These are phyloP conservation scores for Physella acuta DNA, from an alignment of 1,140 invertebrate species.

Conservation along the genomic window DNA sequence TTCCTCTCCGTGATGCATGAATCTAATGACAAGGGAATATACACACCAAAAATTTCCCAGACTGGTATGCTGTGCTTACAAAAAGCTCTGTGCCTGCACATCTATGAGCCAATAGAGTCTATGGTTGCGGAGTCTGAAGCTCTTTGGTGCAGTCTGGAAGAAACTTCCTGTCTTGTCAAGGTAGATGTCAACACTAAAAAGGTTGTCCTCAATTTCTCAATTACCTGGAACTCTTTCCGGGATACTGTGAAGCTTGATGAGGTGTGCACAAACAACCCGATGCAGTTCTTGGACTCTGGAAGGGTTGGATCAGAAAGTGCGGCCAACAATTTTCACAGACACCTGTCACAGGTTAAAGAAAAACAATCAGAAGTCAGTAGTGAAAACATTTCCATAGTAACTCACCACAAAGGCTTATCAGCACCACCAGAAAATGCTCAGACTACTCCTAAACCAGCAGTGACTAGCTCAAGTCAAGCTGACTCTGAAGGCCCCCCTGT, in stretches of 20 bases:
- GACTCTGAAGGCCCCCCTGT: too few relatives aligned
- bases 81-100: background rate
- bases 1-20: background rate
- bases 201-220: background rate
- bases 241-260: slow-evolving; percentile 3
- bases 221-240: background rate
- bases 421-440: background rate
- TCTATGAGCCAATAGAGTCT: slow-evolving; percentile 2
- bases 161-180: background rate
- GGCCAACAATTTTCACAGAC: background rate
- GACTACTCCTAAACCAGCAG: background rate
- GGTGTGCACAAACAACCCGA: background rate
- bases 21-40: background rate
- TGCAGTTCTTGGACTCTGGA: too few relatives aligned
- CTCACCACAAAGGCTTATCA: background rate
- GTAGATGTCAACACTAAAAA: background rate
- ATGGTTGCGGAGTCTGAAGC: slow-evolving; percentile 1
- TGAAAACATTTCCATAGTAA: background rate
- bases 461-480: too few relatives aligned
- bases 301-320: background rate
- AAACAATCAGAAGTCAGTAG: background rate
- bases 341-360: too few relatives aligned
- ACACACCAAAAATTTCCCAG: background rate
- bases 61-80: background rate
- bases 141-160: slow-evolving; percentile 9